A percentile compares a stretch with the other conserved stretches of the same genome.
Conservation (phyloP, 1,140 invertebrate species). For the Pseudomyrmex cubaensis region DNA sequence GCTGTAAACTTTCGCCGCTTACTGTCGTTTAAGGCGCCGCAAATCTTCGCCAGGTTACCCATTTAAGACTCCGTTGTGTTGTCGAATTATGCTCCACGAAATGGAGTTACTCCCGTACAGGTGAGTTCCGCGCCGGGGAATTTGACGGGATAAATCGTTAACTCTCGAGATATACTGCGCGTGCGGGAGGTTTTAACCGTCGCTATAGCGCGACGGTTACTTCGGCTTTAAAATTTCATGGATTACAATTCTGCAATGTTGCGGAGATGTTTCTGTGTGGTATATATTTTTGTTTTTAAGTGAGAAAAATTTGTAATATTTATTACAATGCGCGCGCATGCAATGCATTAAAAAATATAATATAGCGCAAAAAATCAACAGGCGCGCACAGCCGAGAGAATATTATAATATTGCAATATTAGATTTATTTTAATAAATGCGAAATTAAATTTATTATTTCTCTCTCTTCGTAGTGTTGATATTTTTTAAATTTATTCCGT, state of each 20-base stretch:
- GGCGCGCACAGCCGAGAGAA: too few species aligned
- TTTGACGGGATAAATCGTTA: constrained; percentile 14
- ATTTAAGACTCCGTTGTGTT: constrained; percentile 13
- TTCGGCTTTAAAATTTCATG: constrained; percentile 11
- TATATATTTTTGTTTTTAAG: too few species aligned
- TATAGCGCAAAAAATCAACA: too few species aligned
- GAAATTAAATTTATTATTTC: too few species aligned
- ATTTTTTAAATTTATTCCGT: too few species aligned
- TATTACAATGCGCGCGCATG: not conserved
- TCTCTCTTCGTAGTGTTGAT: too few species aligned
- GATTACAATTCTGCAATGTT: not conserved
- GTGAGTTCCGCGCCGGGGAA: not conserved
- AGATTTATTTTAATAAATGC: too few species aligned
- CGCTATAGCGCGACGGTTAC: not conserved
- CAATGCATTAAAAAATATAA: too few species aligned
- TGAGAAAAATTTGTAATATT: not conserved
- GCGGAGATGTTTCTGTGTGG: too few species aligned
- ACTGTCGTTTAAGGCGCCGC: constrained; percentile 74
- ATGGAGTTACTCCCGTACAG: constrained; percentile 42
- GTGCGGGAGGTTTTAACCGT: constrained; percentile 17
- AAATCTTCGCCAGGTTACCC: constrained; percentile 70
- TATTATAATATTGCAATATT: too few species aligned
- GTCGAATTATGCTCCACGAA: constrained; percentile 25
- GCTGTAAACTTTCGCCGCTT: constrained; percentile 69
- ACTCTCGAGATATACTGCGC: not conserved